Evolutionary conservation across 2,113 vertebrate species (phyloP), one percentile per base, ranked within the genome.

Genomic region (Semnornis frantzii): DNA sequence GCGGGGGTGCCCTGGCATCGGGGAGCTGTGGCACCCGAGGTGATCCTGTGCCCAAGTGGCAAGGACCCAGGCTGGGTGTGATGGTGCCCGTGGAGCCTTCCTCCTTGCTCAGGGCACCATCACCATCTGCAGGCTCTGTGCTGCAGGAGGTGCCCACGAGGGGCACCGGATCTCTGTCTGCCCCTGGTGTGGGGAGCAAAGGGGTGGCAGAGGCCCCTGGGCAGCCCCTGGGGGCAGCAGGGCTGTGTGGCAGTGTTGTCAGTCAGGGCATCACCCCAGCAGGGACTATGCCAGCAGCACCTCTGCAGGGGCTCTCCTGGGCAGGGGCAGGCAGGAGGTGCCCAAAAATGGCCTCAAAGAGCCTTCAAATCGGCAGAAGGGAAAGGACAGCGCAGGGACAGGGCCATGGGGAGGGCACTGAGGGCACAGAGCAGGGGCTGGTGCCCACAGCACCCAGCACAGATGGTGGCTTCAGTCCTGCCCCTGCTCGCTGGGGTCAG

Each of bases 11-110:
- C 19, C 37, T 30, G 12, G 1, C 5, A 6, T 42, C 42, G 42
- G 20, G 48, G 25, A 57, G 18, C 37, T 1, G 1, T 1, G 5
- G 16, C 8, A 0, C 8, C 1, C 1, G 2, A 4, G 31, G 46
- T 16, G n/a, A 60, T 25, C 37, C 23, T 27, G 12, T 42, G 6
- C 48, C 62, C 31, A 5, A 0, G 5, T 4, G 3, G 18, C 1
- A 5, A 73, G 87, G 55, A 24, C 6, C 3, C 7, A 2, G 3
- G 0, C 4, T 1, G 50, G 23, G 24, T 52, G 50, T 24, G 50
- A 52, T 50, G 48, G 11, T 50, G 48, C 50, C 50, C 50, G 9
- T 24, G 50, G 50, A 70, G 34, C 42, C 52, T 73, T 77, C 2
- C 2, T 68, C 46, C 83, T 44, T 10, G 24, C 46, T 15, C 14